Evolutionary conservation across 2,888 invertebrate genomes (phyloP).

Genomic region (Hydroisotoma schaefferi): DNA sequence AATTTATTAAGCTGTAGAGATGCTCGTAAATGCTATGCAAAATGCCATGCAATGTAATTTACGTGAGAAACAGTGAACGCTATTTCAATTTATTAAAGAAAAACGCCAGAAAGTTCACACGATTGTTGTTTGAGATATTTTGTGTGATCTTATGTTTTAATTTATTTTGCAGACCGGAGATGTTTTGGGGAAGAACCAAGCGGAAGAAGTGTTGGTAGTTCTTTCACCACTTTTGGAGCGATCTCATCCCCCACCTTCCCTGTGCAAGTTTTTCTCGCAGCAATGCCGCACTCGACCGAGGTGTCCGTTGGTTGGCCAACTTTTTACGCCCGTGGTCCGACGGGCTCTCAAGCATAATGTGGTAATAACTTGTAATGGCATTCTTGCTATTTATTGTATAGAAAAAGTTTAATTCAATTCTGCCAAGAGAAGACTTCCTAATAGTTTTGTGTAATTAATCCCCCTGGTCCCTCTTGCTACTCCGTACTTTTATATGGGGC

Average conservation of each 20-base stretch:
- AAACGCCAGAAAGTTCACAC: background rate
- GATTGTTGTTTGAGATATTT: background rate
- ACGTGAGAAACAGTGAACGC: no score
- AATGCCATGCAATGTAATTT: no score
- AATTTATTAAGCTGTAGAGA: no score
- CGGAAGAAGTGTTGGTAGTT: slow-evolving; percentile 57
- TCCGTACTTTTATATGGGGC: no score
- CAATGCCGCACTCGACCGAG: slow-evolving; percentile 66
- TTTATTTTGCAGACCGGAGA: slow-evolving; percentile 50
- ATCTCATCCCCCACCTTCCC: slow-evolving; percentile 60
- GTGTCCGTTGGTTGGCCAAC: slow-evolving; percentile 65
- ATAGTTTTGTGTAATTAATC: no score
- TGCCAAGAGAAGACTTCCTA: no score
- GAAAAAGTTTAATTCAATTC: no score
- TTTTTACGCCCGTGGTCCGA: slow-evolving; percentile 69
- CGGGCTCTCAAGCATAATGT: slow-evolving; percentile 75
- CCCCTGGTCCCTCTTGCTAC: no score
- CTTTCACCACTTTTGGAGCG: slow-evolving; percentile 66
- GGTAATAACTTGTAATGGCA: slow-evolving; percentile 52
- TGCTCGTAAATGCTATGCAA: no score
- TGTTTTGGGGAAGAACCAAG: slow-evolving; percentile 55
- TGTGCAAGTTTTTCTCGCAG: slow-evolving; percentile 61
- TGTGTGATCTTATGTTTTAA: no score
- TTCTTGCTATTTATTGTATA: no score
- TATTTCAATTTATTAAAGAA: no score